These are phyloP conservation scores for Hypercompe scribonia DNA, from an alignment of 2,888 invertebrate genomes.

Conservation along the genomic window DNA sequence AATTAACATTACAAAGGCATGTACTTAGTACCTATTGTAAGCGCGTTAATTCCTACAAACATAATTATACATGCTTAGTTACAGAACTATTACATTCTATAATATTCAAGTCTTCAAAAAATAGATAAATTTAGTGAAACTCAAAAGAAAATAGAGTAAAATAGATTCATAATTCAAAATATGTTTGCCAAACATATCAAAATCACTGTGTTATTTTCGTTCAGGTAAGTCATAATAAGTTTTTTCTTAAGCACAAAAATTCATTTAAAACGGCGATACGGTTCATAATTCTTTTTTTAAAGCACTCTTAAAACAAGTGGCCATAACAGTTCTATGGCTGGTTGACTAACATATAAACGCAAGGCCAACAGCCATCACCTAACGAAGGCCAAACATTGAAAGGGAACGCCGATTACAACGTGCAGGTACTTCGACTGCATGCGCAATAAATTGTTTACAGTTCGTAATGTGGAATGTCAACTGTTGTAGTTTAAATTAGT, in stretches of 20 bases:
- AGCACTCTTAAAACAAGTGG: constrained; percentile 8
- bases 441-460: constrained; percentile 3
- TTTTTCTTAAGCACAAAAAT: not conserved
- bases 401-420: constrained; percentile 36
- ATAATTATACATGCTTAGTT: not conserved
- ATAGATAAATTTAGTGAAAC: too few species aligned
- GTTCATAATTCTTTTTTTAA: not conserved
- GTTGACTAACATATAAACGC: constrained; percentile 27
- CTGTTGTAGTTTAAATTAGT: constrained; percentile 2
- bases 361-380: constrained; percentile 29
- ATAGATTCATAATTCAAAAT: not conserved
- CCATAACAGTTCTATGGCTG: constrained; percentile 24
- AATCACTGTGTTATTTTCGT: not conserved
- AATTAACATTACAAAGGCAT: too few species aligned
- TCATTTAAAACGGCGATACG: not conserved
- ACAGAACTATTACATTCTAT: not conserved
- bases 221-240: not conserved
- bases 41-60: too few species aligned
- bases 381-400: constrained; percentile 45
- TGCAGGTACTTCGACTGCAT: constrained; percentile 2
- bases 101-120: not conserved
- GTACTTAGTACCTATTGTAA: too few species aligned
- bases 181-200: not conserved
- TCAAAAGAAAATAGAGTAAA: not conserved
- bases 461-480: not conserved